Base-by-base conservation (phyloP, 2,888 invertebrate species). In the Platycnemis pennipes region DNA sequence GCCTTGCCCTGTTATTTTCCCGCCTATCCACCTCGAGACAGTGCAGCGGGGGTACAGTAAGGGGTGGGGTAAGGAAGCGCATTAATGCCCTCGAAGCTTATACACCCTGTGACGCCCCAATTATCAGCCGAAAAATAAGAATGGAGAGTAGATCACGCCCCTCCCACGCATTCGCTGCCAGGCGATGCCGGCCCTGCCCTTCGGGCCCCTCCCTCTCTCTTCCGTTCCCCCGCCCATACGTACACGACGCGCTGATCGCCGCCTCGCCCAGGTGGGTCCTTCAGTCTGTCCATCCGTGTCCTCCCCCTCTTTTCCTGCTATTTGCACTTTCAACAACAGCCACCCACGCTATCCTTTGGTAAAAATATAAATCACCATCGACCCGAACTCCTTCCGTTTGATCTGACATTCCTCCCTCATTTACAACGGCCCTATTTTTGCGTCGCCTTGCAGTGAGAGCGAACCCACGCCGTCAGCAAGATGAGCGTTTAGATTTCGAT, bases 31-130 rank as follows among this genome's bases (percentile, higher is more conserved):
- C 63, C 63, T 22, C 42, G 42, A 37, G 37, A 26, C 42, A 4
- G n/a, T n/a, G n/a, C 31, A 22, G 8, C 31, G 11, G 19, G 31
- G 37, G 63, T n/a, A n/a, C n/a, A n/a, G n/a, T n/a, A 42, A 53
- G 53, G 89, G n/a, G 53, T 13, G 11, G 13, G 45, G 13, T 46
- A n/a, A n/a, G n/a, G n/a, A 11, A 53, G 37, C 89, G 89, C 49
- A 53, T 53, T 31, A 19, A 22, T 19, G 56, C 26, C 53, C 53
- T 31, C 22, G 56, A 89, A 89, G 89, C 53, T 89, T 56, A n/a
- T 37, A 44, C 63, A 56, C 91, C 91, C 91, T 44, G 63, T 56
- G 91, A 91, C 63, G 63, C 63, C 91, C 91, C 91, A 91, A 91
- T 91, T 91, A 91, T 63, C 91, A 63, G 63, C 31, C 77, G 11